Evolutionary conservation across 2,797 vertebrate species (phyloP), one percentile per base, ranked within the genome.

Genomic region (Silurus lanzhouensis): DNA sequence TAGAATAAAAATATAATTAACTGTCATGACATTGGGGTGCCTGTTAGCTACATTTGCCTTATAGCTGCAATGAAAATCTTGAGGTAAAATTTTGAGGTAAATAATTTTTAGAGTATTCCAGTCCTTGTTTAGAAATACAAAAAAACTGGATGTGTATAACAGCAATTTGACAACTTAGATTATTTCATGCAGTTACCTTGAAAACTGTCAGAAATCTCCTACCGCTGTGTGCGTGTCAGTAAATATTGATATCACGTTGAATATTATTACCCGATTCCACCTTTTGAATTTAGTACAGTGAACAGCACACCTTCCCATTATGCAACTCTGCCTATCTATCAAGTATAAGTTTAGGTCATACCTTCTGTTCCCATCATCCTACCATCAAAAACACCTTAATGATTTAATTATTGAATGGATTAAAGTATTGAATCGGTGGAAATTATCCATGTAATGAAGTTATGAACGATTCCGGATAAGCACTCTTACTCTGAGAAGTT

Each of bases 391-490:
- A 67, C 15, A 76, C 80, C 22, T 67, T 82, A 76, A 86, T 70
- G 22, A 86, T 77, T 76, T 82, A 67, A 86, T 82, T 74, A 86
- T 20, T 19, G 67, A 67, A 82, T 81, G 80, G 61, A 78, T 60
- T 25, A 76, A 68, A 82, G 71, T 61, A 57, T 55, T 67, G 70
- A 64, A 75, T 76, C n/a, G 6, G 71, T 57, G 79, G 70, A 81
- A 86, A 75, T 82, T 77, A 86, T 82, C 79, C 63, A 14, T 57
- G 63, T 72, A 70, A 84, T 81, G 61, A 84, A 80, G 68, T 84
- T 60, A 81, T 66, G 77, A 87, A 48, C 44, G 64, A 86, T 79
- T 72, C 6, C 31, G 81, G 77, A 84, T 60, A 27, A 81, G 77
- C 70, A 7, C 22, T 71, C 63, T 67, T 75, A 60, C 86, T 84